phyloP scores from a whole-genome alignment of 2,113 vertebrate species.

The Limanda limanda region DNA sequence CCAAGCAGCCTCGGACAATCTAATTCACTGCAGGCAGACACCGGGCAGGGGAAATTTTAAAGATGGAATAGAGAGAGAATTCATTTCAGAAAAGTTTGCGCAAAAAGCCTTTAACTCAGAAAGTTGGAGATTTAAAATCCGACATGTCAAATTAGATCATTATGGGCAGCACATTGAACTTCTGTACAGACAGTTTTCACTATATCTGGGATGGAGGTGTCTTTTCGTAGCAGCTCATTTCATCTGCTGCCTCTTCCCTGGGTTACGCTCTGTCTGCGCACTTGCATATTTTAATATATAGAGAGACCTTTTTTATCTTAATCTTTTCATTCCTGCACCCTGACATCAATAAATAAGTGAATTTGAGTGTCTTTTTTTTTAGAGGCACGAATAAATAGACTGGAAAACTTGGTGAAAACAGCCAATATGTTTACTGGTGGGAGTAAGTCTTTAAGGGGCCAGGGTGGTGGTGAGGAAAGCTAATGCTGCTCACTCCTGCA shows the following conservation, averaged over 20 bases:
- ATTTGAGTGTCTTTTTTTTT: conserved; percentile 7
- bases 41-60: conserved; percentile 10
- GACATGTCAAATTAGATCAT: neutral
- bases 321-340: neutral
- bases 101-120: conserved; percentile 2
- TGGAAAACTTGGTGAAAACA: conserved; percentile 12
- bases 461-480: conserved; percentile 24
- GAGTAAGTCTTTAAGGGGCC: neutral
- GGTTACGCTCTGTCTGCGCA: conserved; percentile 22
- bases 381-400: neutral
- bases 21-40: conserved; percentile 30
- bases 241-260: conserved; percentile 17
- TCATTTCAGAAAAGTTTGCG: conserved; percentile 2
- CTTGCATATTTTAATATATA: conserved; percentile 25
- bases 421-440: conserved; percentile 22
- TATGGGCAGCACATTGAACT: neutral
- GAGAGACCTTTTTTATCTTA: conserved; percentile 18
- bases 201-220: conserved; percentile 44
- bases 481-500: conserved; percentile 9
- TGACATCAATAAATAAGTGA: neutral
- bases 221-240: conserved; percentile 11
- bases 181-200: conserved; percentile 30
- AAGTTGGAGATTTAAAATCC: conserved; percentile 13
- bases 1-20: conserved; percentile 30
- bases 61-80: conserved; percentile 22